Evolutionary conservation across 1,140 invertebrate species (phyloP).

Genomic region (Glomeris maerens): DNA sequence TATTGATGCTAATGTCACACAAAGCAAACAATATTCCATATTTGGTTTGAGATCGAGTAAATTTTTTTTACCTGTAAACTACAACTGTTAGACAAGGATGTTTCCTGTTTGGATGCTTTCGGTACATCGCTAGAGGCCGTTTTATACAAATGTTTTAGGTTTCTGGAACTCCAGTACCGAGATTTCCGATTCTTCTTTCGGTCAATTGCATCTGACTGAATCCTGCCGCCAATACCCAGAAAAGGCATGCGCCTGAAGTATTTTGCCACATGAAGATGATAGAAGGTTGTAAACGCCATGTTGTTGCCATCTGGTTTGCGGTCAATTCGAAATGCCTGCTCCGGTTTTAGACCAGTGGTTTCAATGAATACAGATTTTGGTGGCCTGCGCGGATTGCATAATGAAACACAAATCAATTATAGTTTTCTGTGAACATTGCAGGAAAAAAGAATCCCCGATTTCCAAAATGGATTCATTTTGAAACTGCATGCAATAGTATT

Average conservation of each 20-base stretch:
- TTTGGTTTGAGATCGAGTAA: neutral
- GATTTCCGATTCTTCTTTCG: conserved; percentile 14
- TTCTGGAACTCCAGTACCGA: neutral
- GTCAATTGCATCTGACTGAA: conserved; percentile 9
- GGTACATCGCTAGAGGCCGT: neutral
- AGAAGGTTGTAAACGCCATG: conserved; percentile 27
- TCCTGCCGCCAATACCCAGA: neutral
- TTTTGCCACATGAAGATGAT: conserved; percentile 27
- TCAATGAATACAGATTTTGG: too few relatives aligned
- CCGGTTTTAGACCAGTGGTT: conserved; percentile 16
- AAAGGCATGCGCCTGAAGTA: conserved; percentile 15
- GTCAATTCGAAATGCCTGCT: conserved; percentile 29
- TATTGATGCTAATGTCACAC: neutral
- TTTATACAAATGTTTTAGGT: neutral
- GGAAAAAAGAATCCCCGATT: too few relatives aligned
- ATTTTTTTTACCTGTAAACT: neutral
- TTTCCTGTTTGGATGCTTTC: neutral
- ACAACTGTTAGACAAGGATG: neutral
- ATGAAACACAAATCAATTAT: too few relatives aligned
- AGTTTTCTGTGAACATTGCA: too few relatives aligned
- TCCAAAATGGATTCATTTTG: too few relatives aligned
- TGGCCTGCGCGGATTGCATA: too few relatives aligned
- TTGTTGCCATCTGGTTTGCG: conserved; percentile 25
- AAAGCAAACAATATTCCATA: neutral
- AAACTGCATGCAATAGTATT: too few relatives aligned